These are phyloP conservation scores for Leptoteleia sp. DNA, from an alignment of 1,140 invertebrate species.

Conservation along the genomic window DNA sequence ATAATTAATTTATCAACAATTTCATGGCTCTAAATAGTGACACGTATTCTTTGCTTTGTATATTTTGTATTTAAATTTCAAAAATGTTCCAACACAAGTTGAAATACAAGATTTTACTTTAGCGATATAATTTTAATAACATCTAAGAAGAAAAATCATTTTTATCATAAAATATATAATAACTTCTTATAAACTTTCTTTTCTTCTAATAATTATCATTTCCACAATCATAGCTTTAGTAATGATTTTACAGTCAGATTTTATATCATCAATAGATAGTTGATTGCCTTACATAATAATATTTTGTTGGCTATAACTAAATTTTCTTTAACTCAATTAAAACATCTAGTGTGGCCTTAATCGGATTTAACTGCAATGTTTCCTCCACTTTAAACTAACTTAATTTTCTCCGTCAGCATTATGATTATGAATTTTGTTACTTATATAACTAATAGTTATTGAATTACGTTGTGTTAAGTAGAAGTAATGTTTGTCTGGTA, in stretches of 20 bases:
- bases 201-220: too few species aligned
- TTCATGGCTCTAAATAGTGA: too few species aligned
- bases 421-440: constrained; percentile 47
- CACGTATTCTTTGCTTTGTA: too few species aligned
- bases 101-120: too few species aligned
- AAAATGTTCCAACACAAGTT: too few species aligned
- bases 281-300: constrained; percentile 39
- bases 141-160: too few species aligned
- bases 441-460: constrained; percentile 50
- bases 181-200: too few species aligned
- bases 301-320: constrained; percentile 44
- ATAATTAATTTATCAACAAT: too few species aligned
- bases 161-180: too few species aligned
- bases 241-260: constrained; percentile 1
- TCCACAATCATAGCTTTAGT: too few species aligned
- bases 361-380: constrained; percentile 50
- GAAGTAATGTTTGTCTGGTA: constrained; percentile 34
- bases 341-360: constrained; percentile 60
- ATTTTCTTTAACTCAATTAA: constrained; percentile 57
- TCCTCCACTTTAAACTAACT: constrained; percentile 51
- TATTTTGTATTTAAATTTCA: too few species aligned
- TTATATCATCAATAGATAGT: constrained; percentile 17
- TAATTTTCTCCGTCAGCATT: constrained; percentile 50
- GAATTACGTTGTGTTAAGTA: constrained; percentile 42
- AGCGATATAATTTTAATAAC: too few species aligned